phyloP scores from a whole-genome alignment of 2,797 vertebrate genomes.

The Taenioides sp. region DNA sequence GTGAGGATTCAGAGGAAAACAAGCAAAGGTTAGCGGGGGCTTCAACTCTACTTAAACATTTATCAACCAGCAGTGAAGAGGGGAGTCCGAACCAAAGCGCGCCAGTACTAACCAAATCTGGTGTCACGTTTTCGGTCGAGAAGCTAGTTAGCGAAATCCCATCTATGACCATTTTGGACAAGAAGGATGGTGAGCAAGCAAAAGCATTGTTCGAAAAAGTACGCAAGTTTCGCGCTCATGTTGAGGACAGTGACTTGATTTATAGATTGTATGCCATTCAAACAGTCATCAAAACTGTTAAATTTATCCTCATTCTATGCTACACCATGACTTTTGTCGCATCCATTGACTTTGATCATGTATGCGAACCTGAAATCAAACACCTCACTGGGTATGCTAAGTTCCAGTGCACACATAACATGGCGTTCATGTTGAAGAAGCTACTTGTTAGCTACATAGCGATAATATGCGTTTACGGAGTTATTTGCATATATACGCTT shows the following conservation, averaged over 20 bases:
- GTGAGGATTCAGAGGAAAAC: conserved; percentile 97
- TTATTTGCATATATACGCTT: conserved; percentile 94
- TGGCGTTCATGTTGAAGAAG: conserved; percentile 98
- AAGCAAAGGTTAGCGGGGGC: conserved; percentile 92
- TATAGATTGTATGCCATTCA: conserved; percentile 96
- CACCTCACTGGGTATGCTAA: conserved; percentile 92
- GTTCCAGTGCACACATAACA: conserved; percentile 96
- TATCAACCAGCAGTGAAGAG: conserved; percentile 95
- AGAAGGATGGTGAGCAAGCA: conserved; percentile 97
- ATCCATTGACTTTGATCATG: conserved; percentile 91
- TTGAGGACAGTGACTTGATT: conserved; percentile 97
- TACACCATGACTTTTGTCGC: conserved; percentile 96
- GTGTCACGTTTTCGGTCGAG: conserved; percentile 92
- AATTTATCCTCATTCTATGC: conserved; percentile 96
- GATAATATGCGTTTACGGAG: conserved; percentile 92
- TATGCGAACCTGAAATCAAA: conserved; percentile 89
- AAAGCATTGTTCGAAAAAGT: conserved; percentile 99
- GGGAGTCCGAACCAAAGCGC: conserved; percentile 92
- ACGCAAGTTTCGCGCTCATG: conserved; percentile 92
- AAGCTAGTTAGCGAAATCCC: conserved; percentile 93
- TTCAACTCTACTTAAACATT: conserved; percentile 89
- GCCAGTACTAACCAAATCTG: conserved; percentile 89
- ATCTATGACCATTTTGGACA: conserved; percentile 95
- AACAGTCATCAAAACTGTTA: conserved; percentile 95
- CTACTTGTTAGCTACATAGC: conserved; percentile 95